Evolutionary conservation across 2,113 vertebrate genomes (phyloP).

Genomic region (Jaculus jaculus): DNA sequence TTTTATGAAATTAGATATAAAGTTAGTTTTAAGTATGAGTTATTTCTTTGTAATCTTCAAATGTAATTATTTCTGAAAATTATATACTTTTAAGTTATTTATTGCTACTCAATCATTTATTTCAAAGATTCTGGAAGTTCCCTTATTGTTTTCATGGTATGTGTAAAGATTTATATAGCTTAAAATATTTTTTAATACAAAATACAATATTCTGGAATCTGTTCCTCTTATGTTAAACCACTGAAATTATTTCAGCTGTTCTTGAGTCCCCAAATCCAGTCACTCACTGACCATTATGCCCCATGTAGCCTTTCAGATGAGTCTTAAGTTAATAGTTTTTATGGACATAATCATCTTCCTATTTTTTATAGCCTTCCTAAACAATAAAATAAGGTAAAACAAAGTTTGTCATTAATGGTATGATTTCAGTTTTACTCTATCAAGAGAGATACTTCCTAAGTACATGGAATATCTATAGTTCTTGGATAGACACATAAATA

Average conservation of each 20-base stretch:
- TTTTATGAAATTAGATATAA: slow-evolving; percentile 1
- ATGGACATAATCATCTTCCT: not conserved
- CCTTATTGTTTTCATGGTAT: not conserved
- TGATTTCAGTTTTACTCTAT: not conserved
- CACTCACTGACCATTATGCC: not conserved
- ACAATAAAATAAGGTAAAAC: slow-evolving; percentile 8
- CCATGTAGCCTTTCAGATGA: not conserved
- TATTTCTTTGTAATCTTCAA: not conserved
- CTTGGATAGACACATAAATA: not conserved
- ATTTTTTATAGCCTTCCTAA: not conserved
- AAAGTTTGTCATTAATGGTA: not conserved
- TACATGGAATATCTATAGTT: not conserved
- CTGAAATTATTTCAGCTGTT: not conserved
- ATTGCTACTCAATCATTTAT: not conserved
- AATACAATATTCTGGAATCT: not conserved
- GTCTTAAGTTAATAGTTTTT: not conserved
- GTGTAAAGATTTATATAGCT: not conserved
- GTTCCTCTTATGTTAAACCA: not conserved
- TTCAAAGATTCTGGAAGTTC: not conserved
- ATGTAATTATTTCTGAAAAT: not conserved
- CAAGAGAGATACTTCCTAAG: not conserved
- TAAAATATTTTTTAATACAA: not conserved
- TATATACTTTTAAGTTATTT: not conserved
- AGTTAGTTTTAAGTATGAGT: not conserved
- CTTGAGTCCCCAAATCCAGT: not conserved